phyloP scores from a whole-genome alignment of 2,113 vertebrate species.

The Gallinago jamesoni region DNA sequence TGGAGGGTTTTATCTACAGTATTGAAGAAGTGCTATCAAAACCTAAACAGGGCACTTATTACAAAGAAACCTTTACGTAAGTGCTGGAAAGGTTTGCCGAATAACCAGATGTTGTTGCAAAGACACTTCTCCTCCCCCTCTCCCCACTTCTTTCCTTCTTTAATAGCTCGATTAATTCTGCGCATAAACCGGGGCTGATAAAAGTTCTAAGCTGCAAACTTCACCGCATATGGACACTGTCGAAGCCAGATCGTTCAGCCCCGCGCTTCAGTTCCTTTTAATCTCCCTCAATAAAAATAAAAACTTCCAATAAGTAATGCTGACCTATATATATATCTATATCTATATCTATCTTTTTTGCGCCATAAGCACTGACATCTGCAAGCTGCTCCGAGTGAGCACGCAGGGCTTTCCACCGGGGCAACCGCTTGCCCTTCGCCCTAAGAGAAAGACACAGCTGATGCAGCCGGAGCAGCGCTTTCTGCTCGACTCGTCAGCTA shows the following conservation, averaged over 20 bases:
- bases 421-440: not conserved
- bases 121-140: slow-evolving; percentile 47
- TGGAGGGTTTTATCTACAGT: slow-evolving; percentile 37
- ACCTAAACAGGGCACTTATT: slow-evolving; percentile 38
- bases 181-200: not conserved
- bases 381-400: slow-evolving; percentile 6
- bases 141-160: slow-evolving; percentile 29
- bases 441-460: not conserved
- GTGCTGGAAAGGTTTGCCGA: slow-evolving; percentile 32
- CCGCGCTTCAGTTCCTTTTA: slow-evolving; percentile 24
- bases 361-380: slow-evolving; percentile 59
- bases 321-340: not conserved
- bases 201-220: slow-evolving; percentile 43
- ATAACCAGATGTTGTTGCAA: slow-evolving; percentile 61
- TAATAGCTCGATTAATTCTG: slow-evolving; percentile 51
- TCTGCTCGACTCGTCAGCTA: not conserved
- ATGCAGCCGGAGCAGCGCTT: not conserved
- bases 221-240: slow-evolving; percentile 49
- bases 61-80: slow-evolving; percentile 61
- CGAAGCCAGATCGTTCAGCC: not conserved
- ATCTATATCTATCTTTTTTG: slow-evolving; percentile 3
- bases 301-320: slow-evolving; percentile 30
- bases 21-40: slow-evolving; percentile 53
- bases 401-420: not conserved
- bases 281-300: slow-evolving; percentile 14